Percentiles rank a stretch among this genome's conserved stretches.
Conservation (phyloP, 1,140 invertebrate species). For the Zaprionus camerounensis region DNA sequence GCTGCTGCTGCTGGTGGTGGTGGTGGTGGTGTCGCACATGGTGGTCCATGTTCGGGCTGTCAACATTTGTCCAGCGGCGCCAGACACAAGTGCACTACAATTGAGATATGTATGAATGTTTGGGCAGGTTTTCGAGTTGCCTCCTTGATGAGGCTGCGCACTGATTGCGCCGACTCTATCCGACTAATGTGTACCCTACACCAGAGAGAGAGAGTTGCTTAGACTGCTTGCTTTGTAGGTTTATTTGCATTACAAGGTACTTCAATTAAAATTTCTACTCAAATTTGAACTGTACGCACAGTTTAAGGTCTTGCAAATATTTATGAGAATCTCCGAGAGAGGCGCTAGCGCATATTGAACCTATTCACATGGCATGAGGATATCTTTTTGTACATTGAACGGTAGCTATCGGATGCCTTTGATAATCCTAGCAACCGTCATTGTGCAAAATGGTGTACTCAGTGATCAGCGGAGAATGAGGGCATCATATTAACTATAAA, state of each 20-base stretch:
- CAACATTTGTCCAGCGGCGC: slow-evolving; percentile 57
- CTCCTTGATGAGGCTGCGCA: background rate
- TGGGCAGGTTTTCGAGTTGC: slow-evolving; percentile 34
- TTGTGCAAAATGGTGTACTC: slow-evolving; percentile 27
- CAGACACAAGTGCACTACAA: slow-evolving; percentile 68
- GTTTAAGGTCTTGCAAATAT: background rate
- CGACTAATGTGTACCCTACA: slow-evolving; percentile 7
- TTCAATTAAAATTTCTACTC: no score
- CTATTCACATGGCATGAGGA: background rate
- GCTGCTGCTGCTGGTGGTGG: background rate
- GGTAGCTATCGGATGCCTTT: slow-evolving; percentile 47
- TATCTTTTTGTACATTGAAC: slow-evolving; percentile 42
- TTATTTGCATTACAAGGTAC: no score
- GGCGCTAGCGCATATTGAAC: slow-evolving; percentile 30
- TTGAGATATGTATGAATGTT: slow-evolving; percentile 55
- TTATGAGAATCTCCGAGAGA: slow-evolving; percentile 12
- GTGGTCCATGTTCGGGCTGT: slow-evolving; percentile 54
- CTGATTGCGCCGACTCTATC: background rate
- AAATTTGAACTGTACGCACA: background rate
- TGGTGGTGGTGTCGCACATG: slow-evolving; percentile 33
- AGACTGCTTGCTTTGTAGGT: no score
- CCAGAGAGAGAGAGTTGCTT: background rate
- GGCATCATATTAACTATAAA: no score
- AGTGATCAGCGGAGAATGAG: background rate
- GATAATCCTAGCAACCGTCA: slow-evolving; percentile 49